These are phyloP conservation scores for Tipula unca DNA, from an alignment of 2,888 invertebrate genomes.

Conservation along the genomic window DNA sequence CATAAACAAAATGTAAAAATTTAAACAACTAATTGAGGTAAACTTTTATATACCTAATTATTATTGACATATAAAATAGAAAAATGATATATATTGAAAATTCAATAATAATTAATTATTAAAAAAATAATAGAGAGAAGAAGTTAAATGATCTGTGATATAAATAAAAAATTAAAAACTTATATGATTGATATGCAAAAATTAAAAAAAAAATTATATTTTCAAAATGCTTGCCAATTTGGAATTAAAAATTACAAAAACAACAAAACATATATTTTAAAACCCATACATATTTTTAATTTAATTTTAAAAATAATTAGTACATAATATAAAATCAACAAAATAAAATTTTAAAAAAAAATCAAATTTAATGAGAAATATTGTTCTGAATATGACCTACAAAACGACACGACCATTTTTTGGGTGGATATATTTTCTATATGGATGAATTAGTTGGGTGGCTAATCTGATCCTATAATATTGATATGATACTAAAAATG, in stretches of 20 bases:
- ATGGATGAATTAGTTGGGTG: no score
- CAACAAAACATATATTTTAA: neutral
- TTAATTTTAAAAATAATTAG: neutral
- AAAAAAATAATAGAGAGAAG: neutral
- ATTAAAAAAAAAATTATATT: neutral
- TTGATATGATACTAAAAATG: no score
- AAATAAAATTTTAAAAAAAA: neutral
- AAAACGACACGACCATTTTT: neutral
- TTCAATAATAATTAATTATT: neutral
- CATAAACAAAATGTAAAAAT: neutral
- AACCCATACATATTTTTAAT: neutral
- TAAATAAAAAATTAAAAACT: neutral
- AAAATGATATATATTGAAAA: neutral
- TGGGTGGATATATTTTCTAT: no score
- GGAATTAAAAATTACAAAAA: neutral
- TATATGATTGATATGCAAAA: neutral
- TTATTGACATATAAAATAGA: neutral
- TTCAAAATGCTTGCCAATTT: slow-evolving; percentile 8
- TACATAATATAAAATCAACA: neutral
- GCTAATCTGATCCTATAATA: no score
- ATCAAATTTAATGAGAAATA: neutral
- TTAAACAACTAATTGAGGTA: neutral
- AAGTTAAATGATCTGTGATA: neutral
- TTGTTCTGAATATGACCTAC: neutral
- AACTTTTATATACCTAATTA: neutral